Evolutionary conservation across 2,797 vertebrate species (phyloP).

Genomic region (Muscicapa comitata): DNA sequence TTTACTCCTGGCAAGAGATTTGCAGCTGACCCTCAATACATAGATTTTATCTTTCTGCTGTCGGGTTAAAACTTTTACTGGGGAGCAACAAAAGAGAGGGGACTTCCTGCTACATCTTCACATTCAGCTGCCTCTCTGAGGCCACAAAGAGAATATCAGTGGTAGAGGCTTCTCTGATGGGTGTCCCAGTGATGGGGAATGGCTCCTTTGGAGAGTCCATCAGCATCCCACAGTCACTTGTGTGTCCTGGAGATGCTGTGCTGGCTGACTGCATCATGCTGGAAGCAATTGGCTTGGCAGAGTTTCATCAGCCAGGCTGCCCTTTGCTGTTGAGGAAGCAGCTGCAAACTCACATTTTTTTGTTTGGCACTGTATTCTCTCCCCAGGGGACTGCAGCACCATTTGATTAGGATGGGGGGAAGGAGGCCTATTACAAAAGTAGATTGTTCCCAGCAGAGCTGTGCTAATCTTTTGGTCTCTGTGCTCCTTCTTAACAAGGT

Average conservation of each 20-base stretch:
- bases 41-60: not conserved
- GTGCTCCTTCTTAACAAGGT: not conserved
- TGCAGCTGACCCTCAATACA: not conserved
- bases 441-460: not conserved
- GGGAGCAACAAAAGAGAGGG: not conserved
- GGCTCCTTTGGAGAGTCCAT: not conserved
- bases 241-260: not conserved
- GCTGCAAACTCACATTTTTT: constrained; percentile 43
- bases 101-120: not conserved
- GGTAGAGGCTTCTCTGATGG: not conserved
- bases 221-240: not conserved
- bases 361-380: constrained; percentile 13
- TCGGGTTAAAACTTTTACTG: not conserved
- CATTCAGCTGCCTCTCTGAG: not conserved
- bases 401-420: constrained; percentile 26
- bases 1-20: not conserved
- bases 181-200: not conserved
- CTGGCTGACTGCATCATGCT: not conserved
- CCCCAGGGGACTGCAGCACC: constrained; percentile 13
- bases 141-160: not conserved
- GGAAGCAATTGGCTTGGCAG: not conserved
- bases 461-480: not conserved
- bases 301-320: constrained; percentile 31
- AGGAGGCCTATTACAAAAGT: not conserved
- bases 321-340: constrained; percentile 54